phyloP scores from a whole-genome alignment of 2,888 invertebrate species.

The Pandemis heparana region DNA sequence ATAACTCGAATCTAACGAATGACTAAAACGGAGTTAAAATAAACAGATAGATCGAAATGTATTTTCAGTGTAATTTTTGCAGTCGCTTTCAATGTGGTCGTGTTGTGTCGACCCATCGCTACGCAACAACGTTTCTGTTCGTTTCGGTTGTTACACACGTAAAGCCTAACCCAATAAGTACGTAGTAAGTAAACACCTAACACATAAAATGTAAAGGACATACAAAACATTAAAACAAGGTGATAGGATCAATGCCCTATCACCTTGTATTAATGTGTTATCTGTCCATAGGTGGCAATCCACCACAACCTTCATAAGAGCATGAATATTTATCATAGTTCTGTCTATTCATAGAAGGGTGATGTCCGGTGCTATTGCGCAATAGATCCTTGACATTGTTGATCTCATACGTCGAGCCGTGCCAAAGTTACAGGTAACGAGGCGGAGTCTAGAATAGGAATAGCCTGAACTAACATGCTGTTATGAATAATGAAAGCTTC shows the following conservation, averaged over 20 bases:
- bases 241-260: conserved; percentile 10
- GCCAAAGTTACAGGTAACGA: conserved; percentile 62
- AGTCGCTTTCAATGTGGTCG: not conserved
- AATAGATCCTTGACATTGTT: conserved; percentile 78
- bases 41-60: not conserved
- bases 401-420: conserved; percentile 65
- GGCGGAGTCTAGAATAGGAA: conserved; percentile 50
- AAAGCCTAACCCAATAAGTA: not conserved
- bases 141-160: not conserved
- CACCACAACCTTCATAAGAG: conserved; percentile 35
- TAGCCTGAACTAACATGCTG: conserved; percentile 36
- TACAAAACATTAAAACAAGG: conserved; percentile 34
- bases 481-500: conserved; percentile 32
- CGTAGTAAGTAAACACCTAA: not conserved
- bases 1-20: not conserved
- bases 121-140: no score
- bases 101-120: not conserved
- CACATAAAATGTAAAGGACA: conserved; percentile 16
- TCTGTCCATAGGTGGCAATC: conserved; percentile 17
- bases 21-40: not conserved
- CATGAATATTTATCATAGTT: conserved; percentile 41
- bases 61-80: not conserved
- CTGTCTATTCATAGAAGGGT: conserved; percentile 41
- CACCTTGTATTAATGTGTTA: conserved; percentile 1
- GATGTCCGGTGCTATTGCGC: conserved; percentile 54